Percentiles rank a stretch among this genome's conserved stretches.
Conservation (phyloP, 2,113 vertebrate genomes). For the Silurus asotus region DNA sequence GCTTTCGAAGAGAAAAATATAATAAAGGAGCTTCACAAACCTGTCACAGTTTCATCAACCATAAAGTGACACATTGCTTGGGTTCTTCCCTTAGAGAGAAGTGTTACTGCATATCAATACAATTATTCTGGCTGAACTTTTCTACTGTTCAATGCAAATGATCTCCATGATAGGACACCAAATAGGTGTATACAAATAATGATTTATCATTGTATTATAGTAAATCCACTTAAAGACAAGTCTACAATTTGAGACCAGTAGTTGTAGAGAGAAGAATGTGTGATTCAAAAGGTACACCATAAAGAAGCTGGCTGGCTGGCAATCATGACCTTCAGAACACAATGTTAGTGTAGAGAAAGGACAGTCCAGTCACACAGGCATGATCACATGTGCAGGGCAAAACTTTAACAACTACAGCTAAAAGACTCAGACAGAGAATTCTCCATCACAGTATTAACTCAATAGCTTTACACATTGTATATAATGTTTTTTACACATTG, state of each 20-base stretch:
- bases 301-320: background rate
- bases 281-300: background rate
- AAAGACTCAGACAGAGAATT: background rate
- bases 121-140: background rate
- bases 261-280: background rate
- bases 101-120: background rate
- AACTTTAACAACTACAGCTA: background rate
- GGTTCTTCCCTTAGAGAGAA: background rate
- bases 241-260: background rate
- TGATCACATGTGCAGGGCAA: background rate
- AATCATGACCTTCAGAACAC: slow-evolving; percentile 19
- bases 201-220: background rate
- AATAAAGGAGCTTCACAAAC: background rate
- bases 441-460: background rate
- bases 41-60: background rate
- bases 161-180: background rate
- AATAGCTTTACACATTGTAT: background rate
- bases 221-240: background rate
- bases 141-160: background rate
- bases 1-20: background rate
- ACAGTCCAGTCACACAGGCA: background rate
- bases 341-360: slow-evolving; percentile 1
- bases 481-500: background rate
- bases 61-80: background rate
- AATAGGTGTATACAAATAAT: background rate